Conservation (phyloP, 1,140 invertebrate genomes). For the Globodera ellingtonae region DNA sequence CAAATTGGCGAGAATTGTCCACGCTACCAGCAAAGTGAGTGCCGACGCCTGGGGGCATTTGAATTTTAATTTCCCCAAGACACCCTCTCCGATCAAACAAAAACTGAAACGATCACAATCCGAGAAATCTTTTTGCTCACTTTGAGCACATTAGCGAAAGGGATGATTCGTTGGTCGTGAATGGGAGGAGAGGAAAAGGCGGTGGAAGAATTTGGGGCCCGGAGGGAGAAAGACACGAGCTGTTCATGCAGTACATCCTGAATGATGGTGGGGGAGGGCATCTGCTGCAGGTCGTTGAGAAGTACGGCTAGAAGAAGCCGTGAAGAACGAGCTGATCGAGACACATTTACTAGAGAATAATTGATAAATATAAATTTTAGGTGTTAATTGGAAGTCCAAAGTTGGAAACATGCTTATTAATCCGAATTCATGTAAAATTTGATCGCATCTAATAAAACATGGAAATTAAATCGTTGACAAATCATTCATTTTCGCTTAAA, state of each 20-base stretch:
- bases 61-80: conserved; percentile 25
- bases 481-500: too few relatives aligned
- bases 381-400: too few relatives aligned
- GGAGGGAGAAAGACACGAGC: not conserved
- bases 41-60: conserved; percentile 56
- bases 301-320: not conserved
- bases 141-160: not conserved
- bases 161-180: not conserved
- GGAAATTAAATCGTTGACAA: too few relatives aligned
- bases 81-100: too few relatives aligned
- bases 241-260: not conserved
- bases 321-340: not conserved
- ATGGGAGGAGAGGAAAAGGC: not conserved
- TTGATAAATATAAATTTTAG: too few relatives aligned
- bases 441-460: too few relatives aligned
- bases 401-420: too few relatives aligned
- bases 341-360: too few relatives aligned
- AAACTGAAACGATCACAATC: not conserved
- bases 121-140: not conserved
- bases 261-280: not conserved
- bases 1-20: conserved; percentile 62
- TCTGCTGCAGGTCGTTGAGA: not conserved
- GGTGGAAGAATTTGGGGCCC: not conserved
- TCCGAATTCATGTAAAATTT: too few relatives aligned
- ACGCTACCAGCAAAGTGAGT: conserved; percentile 58